Conservation (phyloP, 2,888 invertebrate species). For the Rosalia funebris region DNA sequence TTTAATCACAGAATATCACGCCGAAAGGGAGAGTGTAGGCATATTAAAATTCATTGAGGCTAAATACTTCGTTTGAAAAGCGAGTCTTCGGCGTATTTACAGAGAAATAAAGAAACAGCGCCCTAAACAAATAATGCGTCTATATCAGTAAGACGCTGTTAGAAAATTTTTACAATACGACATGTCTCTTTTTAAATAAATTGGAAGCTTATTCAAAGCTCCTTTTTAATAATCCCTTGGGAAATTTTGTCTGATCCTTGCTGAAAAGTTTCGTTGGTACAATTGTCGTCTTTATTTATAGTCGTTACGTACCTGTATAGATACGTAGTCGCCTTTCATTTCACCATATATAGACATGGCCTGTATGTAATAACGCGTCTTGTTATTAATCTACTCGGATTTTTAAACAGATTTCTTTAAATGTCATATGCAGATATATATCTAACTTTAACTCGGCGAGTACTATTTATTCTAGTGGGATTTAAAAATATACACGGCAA, state of each 20-base stretch:
- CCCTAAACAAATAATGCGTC: background rate
- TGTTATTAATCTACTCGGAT: no score
- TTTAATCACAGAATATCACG: no score
- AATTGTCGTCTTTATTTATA: constrained; percentile 10
- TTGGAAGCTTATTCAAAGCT: constrained; percentile 14
- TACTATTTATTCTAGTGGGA: no score
- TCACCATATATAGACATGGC: no score
- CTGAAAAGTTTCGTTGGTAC: constrained; percentile 14
- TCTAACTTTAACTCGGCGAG: no score
- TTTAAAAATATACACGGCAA: no score
- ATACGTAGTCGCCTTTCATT: background rate
- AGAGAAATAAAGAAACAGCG: background rate
- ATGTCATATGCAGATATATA: no score
- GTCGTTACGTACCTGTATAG: background rate
- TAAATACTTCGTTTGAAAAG: background rate
- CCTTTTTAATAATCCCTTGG: constrained; percentile 10
- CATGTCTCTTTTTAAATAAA: constrained; percentile 8
- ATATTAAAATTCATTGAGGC: no score
- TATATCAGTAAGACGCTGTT: constrained; percentile 6
- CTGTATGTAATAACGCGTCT: no score
- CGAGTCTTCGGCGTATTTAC: background rate
- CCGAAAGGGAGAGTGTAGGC: no score
- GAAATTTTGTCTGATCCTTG: constrained; percentile 18
- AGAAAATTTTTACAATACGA: constrained; percentile 2
- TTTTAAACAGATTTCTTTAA: no score